Evolutionary conservation across 1,140 invertebrate species (phyloP).

Genomic region (Maconellicoccus hirsutus): DNA sequence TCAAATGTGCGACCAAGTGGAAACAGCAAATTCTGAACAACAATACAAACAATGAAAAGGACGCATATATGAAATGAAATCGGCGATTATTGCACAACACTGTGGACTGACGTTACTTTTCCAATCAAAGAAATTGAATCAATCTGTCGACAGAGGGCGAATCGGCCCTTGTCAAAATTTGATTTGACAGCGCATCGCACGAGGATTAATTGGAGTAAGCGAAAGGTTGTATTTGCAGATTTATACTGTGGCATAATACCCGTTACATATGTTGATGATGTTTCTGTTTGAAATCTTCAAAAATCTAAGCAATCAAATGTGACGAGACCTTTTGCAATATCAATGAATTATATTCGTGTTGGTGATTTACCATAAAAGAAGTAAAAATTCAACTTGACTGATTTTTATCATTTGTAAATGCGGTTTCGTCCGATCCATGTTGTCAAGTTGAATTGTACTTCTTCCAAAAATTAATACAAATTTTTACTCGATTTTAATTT

Average conservation of each 20-base stretch:
- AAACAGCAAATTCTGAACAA: not conserved
- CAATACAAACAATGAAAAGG: not conserved
- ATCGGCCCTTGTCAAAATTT: not conserved
- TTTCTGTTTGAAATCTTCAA: not conserved
- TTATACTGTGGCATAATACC: not conserved
- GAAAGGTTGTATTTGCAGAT: not conserved
- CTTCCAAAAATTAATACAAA: too few relatives aligned
- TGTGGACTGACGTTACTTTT: not conserved
- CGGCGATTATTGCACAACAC: not conserved
- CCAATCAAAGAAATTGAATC: slow-evolving; percentile 2
- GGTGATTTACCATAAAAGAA: not conserved
- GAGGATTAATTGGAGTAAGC: not conserved
- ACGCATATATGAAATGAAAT: not conserved
- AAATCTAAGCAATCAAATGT: not conserved
- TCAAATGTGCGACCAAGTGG: not conserved
- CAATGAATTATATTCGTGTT: not conserved
- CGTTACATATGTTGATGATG: slow-evolving; percentile 8
- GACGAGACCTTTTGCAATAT: not conserved
- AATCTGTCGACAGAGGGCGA: slow-evolving; percentile 1
- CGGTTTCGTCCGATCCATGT: too few relatives aligned
- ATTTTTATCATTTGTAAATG: too few relatives aligned
- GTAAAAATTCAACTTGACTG: not conserved
- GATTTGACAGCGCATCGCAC: not conserved
- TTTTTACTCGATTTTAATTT: too few relatives aligned
- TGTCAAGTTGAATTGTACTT: too few relatives aligned